A percentile compares a stretch with the other conserved stretches of the same genome.
phyloP scores from a whole-genome alignment of 2,888 invertebrate genomes.

The Rhamnusium bicolor region DNA sequence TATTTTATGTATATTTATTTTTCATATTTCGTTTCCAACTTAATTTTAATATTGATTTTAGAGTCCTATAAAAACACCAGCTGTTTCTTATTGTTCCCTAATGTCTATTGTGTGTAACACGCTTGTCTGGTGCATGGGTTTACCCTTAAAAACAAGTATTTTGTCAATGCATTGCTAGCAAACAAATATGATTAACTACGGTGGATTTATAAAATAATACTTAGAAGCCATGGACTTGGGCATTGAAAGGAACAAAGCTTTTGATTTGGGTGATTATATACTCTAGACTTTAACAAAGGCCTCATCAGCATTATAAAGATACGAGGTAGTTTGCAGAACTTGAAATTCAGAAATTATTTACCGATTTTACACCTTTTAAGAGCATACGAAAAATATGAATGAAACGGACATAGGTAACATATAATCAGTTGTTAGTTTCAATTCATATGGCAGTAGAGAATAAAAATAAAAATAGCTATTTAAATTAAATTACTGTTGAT shows the following conservation, averaged over 20 bases:
- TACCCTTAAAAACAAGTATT: constrained; percentile 30
- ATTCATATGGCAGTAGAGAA: no score
- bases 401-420: no score
- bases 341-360: background rate
- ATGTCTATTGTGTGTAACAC: constrained; percentile 31
- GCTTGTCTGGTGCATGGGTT: constrained; percentile 26
- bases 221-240: constrained; percentile 23
- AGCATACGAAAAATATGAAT: background rate
- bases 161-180: constrained; percentile 20
- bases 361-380: background rate
- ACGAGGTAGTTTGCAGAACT: constrained; percentile 1
- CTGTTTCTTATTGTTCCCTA: constrained; percentile 37
- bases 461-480: no score
- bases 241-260: constrained; percentile 10
- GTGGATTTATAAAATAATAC: constrained; percentile 18
- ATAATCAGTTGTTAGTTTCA: no score
- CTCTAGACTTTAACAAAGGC: constrained; percentile 16
- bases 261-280: constrained; percentile 23
- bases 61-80: constrained; percentile 36
- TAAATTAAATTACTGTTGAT: no score
- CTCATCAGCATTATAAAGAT: background rate
- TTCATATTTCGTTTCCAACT: constrained; percentile 23
- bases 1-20: constrained; percentile 24
- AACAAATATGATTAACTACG: constrained; percentile 30
- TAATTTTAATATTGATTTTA: constrained; percentile 38